Base-by-base conservation (phyloP, 2,113 vertebrate genomes). In the Antechinus stuartii region DNA sequence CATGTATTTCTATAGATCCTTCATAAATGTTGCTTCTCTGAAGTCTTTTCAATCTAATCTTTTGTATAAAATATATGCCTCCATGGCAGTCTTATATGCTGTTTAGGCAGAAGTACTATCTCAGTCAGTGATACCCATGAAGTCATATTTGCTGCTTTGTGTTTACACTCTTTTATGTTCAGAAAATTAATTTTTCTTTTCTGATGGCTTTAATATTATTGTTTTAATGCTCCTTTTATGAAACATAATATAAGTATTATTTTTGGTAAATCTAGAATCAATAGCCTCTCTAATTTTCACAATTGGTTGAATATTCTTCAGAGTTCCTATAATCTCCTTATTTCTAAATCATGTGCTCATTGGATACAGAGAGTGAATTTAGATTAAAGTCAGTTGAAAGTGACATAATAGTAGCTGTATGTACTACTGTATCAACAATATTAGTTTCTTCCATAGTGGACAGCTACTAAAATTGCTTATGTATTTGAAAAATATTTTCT, bases 401-500 rank as follows among this genome's bases (percentile, higher is more conserved):
- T 30, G 14, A 61, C 25, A 22, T 50, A 54, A 42, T 47, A 5
- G 84, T 91, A 35, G 47, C 23, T 56, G 23, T n/a, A n/a, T n/a
- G n/a, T n/a, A n/a, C n/a, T n/a, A 2, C 50, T 91, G 68, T 35
- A 52, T 42, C 61, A 50, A 7, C 90, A 30, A 50, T 90, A 89
- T 30, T 0, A 0, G 91, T 47, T 1, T 57, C 91, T 16, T 89
- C 8, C 30, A 4, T 90, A 50, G 57, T 57, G 90, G 22, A 49
- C 53, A 94, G 93, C 55, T 76, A 49, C 30, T 84, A 8, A 76
- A 90, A 0, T 92, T 56, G 55, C 42, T 53, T 30, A 42, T 68
- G 46, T 3, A 0, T 53, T 92, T 19, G 54, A 47, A 55, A 93
- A 90, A 89, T 0, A 0, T 61, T 68, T 93, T 90, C 0, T 0